A percentile compares a stretch with the other conserved stretches of the same genome.
Conservation (phyloP, 92 coral and sea anemone species). For the Anthopleura xanthogrammica region DNA sequence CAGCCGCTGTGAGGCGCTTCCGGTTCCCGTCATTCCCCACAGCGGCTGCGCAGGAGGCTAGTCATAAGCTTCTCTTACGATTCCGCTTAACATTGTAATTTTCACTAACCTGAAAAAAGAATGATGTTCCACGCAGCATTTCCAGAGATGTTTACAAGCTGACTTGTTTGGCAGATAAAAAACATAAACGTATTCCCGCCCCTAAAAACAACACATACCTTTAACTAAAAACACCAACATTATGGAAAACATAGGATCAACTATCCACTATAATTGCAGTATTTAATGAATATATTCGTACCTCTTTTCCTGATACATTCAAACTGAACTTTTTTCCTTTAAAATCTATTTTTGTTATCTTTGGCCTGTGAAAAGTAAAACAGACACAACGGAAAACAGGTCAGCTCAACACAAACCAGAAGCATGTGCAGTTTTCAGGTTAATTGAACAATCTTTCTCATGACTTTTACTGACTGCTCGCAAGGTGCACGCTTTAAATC, state of each 20-base stretch:
- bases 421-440: too few relatives aligned
- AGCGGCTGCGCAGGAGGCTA: too few relatives aligned
- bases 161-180: slow-evolving; percentile 81
- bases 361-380: slow-evolving; percentile 62
- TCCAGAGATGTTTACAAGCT: slow-evolving; percentile 97
- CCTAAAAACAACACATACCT: slow-evolving; percentile 39
- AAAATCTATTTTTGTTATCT: slow-evolving; percentile 87
- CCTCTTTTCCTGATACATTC: slow-evolving; percentile 91
- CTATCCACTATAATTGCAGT: background rate
- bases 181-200: slow-evolving; percentile 74
- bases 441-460: too few relatives aligned
- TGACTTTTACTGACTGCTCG: too few relatives aligned
- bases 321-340: slow-evolving; percentile 85
- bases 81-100: background rate
- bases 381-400: background rate
- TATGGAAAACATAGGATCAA: background rate
- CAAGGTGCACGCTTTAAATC: too few relatives aligned
- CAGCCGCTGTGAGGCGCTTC: too few relatives aligned
- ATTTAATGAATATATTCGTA: slow-evolving; percentile 1
- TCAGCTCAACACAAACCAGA: too few relatives aligned
- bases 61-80: too few relatives aligned
- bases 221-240: background rate
- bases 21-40: too few relatives aligned
- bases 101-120: slow-evolving; percentile 81
- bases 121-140: slow-evolving; percentile 95